phyloP scores from a whole-genome alignment of 1,140 invertebrate genomes.

The Zaprionus ornatus region DNA sequence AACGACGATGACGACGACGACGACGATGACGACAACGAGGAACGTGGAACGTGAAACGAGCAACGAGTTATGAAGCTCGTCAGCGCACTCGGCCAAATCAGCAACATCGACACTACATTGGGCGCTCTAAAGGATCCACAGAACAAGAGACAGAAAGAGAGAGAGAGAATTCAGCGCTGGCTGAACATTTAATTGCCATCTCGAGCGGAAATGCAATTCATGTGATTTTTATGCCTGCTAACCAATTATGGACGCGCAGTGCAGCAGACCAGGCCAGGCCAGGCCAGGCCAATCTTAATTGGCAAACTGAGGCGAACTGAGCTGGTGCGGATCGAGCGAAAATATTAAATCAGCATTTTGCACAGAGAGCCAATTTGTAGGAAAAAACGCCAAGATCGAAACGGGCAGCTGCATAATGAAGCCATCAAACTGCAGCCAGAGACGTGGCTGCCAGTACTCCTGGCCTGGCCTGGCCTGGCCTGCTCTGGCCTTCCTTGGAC shows the following conservation, averaged over 20 bases:
- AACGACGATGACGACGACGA: constrained; percentile 31
- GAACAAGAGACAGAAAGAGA: neutral
- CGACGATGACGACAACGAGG: neutral
- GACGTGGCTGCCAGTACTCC: constrained; percentile 15
- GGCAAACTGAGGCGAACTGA: constrained; percentile 28
- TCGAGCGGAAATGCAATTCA: constrained; percentile 69
- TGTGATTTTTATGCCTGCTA: constrained; percentile 77
- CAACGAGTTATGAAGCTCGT: constrained; percentile 6
- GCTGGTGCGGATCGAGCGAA: constrained; percentile 37
- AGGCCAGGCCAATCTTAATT: constrained; percentile 65
- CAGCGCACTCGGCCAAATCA: constrained; percentile 1
- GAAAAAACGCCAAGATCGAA: constrained; percentile 61
- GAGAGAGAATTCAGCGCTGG: constrained; percentile 12
- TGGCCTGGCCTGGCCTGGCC: constrained; percentile 2
- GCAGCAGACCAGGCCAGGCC: neutral
- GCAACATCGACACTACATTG: neutral
- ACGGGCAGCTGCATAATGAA: constrained; percentile 71
- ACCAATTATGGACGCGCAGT: constrained; percentile 62
- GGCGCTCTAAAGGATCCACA: constrained; percentile 42
- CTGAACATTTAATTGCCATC: constrained; percentile 68
- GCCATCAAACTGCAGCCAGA: constrained; percentile 58
- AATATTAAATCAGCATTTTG: constrained; percentile 77
- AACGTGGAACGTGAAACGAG: neutral
- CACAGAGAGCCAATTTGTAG: constrained; percentile 73
- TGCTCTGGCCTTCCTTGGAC: neutral